phyloP scores from a whole-genome alignment of 2,113 vertebrate species.

The Sitta europaea region DNA sequence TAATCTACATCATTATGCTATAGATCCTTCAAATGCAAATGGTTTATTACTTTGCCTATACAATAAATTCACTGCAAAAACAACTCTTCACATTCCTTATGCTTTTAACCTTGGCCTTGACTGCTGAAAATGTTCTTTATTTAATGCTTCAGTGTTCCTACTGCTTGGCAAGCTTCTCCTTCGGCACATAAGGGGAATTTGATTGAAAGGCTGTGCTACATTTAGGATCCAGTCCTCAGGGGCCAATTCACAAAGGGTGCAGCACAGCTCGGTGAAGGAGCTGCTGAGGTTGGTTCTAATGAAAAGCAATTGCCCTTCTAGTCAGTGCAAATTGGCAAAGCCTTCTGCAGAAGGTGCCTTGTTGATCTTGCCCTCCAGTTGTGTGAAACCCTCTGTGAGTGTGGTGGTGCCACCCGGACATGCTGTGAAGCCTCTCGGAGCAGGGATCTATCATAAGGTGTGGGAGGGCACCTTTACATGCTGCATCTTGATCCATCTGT shows the following conservation, averaged over 20 bases:
- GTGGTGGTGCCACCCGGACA: rapidly evolving
- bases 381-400: neutral
- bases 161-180: constrained; percentile 34
- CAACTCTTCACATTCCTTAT: constrained; percentile 21
- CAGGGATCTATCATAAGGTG: neutral
- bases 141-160: constrained; percentile 38
- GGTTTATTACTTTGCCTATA: neutral
- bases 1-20: constrained; percentile 6
- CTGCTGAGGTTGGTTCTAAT: neutral
- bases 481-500: neutral
- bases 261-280: neutral
- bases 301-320: neutral
- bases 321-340: neutral
- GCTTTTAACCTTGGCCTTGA: constrained; percentile 50
- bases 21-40: constrained; percentile 39
- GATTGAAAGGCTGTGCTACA: constrained; percentile 27
- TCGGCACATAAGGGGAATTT: constrained; percentile 9
- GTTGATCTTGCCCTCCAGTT: neutral
- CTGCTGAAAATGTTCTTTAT: constrained; percentile 56
- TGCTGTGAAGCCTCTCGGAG: neutral
- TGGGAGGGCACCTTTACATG: neutral
- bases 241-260: neutral
- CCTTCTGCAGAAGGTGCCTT: neutral
- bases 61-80: constrained; percentile 46
- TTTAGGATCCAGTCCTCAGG: constrained; percentile 22